Conservation (phyloP, 2,797 vertebrate genomes). For the Sus cebifrons region DNA sequence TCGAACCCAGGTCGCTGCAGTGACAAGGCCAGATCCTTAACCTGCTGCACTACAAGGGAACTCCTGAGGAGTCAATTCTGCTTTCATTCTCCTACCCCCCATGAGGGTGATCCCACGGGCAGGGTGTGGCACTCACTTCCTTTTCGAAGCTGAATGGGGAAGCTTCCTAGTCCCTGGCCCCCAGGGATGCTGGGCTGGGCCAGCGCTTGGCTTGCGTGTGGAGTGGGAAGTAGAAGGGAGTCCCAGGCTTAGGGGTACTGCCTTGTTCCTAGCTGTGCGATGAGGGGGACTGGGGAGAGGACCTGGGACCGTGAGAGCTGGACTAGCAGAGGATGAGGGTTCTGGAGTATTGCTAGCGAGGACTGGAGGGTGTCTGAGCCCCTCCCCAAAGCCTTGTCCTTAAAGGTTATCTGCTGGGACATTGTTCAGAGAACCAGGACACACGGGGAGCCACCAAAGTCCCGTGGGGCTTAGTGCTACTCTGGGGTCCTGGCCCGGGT, state of each 20-base stretch:
- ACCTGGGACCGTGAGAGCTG: neutral
- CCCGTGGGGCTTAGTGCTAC: neutral
- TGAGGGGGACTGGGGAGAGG: neutral
- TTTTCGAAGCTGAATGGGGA: slow-evolving; percentile 60
- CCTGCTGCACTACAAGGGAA: no score
- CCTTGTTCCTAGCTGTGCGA: neutral
- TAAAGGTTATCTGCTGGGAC: neutral
- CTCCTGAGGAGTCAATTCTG: no score
- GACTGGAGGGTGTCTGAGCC: neutral
- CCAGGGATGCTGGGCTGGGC: neutral
- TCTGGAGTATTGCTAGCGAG: neutral
- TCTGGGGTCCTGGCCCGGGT: neutral
- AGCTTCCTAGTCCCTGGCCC: slow-evolving; percentile 48
- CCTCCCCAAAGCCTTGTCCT: neutral
- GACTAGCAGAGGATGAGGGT: neutral
- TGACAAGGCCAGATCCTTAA: no score
- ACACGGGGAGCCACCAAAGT: neutral
- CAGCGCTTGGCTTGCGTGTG: neutral
- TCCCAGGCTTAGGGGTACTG: neutral
- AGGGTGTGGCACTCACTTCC: slow-evolving; percentile 80
- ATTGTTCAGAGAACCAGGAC: neutral
- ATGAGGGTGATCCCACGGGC: slow-evolving; percentile 55
- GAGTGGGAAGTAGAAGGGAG: neutral
- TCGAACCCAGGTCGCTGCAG: no score
- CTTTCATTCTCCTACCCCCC: no score